Evolutionary conservation across 2,888 invertebrate species (phyloP).

Genomic region (Ormia ochracea): DNA sequence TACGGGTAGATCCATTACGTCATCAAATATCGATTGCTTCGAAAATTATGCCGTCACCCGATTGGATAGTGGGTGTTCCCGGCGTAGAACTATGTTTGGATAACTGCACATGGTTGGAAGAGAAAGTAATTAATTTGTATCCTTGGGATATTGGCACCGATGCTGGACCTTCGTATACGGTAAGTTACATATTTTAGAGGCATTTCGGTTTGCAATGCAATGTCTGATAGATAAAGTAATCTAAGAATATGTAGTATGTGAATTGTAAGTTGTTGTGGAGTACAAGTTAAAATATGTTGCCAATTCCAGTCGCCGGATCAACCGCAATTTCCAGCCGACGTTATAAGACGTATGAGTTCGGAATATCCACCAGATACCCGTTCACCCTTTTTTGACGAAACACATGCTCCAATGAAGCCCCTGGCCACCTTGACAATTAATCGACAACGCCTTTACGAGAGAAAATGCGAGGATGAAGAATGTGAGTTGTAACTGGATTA

Average conservation of each 20-base stretch:
- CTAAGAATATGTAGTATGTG: too few species aligned
- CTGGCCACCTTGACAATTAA: conserved; percentile 90
- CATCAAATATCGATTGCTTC: conserved; percentile 96
- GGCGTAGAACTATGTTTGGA: conserved; percentile 91
- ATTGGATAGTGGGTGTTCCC: conserved; percentile 97
- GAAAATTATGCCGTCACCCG: conserved; percentile 97
- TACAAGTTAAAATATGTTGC: neutral
- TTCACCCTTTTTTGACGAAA: conserved; percentile 93
- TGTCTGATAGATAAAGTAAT: too few species aligned
- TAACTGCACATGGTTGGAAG: conserved; percentile 94
- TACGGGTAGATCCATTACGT: conserved; percentile 92
- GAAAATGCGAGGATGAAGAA: conserved; percentile 81
- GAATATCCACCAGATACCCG: conserved; percentile 89
- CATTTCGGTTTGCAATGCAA: too few species aligned
- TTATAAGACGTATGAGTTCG: conserved; percentile 90
- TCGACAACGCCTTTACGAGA: conserved; percentile 87
- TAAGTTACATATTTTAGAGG: conserved; percentile 52
- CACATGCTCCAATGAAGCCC: conserved; percentile 88
- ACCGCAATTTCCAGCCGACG: conserved; percentile 89
- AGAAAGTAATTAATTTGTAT: conserved; percentile 88
- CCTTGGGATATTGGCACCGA: conserved; percentile 98
- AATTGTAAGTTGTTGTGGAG: too few species aligned
- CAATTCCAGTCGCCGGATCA: conserved; percentile 83
- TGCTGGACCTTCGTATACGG: conserved; percentile 90
- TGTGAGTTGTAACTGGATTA: conserved; percentile 65